Conservation (phyloP, 2,113 vertebrate genomes). For the Plecotus auritus region DNA sequence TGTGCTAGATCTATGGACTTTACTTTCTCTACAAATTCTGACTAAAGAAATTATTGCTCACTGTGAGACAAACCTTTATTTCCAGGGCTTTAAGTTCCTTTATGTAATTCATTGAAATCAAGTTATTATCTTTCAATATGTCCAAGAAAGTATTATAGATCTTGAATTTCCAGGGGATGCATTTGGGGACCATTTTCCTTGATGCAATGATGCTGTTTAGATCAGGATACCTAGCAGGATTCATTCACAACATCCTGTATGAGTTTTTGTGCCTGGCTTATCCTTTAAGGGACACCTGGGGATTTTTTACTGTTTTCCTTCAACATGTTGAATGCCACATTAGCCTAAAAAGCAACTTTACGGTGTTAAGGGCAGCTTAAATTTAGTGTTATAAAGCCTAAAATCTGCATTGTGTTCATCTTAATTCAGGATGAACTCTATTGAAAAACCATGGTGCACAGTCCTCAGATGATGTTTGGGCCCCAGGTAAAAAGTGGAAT, state of each 20-base stretch:
- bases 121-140: background rate
- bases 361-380: background rate
- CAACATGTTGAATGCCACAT: background rate
- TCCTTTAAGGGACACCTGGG: too few relatives aligned
- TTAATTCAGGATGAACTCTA: background rate
- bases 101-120: background rate
- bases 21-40: background rate
- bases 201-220: background rate
- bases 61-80: background rate
- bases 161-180: background rate
- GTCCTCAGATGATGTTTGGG: background rate
- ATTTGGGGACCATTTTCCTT: background rate
- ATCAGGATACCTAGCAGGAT: background rate
- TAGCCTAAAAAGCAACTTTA: background rate
- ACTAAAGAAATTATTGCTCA: background rate
- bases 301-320: too few relatives aligned
- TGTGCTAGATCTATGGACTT: background rate
- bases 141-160: background rate
- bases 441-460: background rate
- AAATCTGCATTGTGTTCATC: background rate
- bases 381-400: background rate
- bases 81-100: background rate
- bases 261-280: background rate
- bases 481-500: background rate
- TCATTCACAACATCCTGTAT: background rate